Evolutionary conservation across 2,113 vertebrate species (phyloP).

Genomic region (Pardalotus punctatus): DNA sequence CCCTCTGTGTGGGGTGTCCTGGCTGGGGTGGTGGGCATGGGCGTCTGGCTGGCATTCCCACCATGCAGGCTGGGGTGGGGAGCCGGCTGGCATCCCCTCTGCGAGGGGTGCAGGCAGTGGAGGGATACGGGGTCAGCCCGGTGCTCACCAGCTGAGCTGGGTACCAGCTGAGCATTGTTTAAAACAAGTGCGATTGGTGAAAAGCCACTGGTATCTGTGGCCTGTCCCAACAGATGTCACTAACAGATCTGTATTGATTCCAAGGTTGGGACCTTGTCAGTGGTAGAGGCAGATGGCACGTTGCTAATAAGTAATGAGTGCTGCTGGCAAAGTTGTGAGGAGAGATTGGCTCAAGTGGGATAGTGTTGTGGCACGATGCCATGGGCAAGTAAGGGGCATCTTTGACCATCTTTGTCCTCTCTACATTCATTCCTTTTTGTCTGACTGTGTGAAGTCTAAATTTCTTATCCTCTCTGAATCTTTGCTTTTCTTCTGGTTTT

Average conservation of each 20-base stretch:
- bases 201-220: slow-evolving; percentile 16
- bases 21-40: neutral
- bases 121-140: neutral
- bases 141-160: neutral
- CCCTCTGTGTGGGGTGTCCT: neutral
- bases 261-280: neutral
- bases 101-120: neutral
- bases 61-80: neutral
- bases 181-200: neutral
- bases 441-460: neutral
- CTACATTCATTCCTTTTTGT: neutral
- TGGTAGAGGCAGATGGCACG: neutral
- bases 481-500: neutral
- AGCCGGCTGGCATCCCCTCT: neutral
- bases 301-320: neutral
- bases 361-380: neutral
- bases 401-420: neutral
- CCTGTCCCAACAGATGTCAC: slow-evolving; percentile 1
- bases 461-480: neutral
- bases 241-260: neutral
- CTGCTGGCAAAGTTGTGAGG: neutral
- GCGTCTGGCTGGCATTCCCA: neutral
- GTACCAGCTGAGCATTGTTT: slow-evolving; percentile 7
- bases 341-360: neutral
- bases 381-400: neutral